Percentiles rank a stretch among this genome's conserved stretches.
Conservation (phyloP, 92 coral and sea anemone species). For the Siderastrea radians region DNA sequence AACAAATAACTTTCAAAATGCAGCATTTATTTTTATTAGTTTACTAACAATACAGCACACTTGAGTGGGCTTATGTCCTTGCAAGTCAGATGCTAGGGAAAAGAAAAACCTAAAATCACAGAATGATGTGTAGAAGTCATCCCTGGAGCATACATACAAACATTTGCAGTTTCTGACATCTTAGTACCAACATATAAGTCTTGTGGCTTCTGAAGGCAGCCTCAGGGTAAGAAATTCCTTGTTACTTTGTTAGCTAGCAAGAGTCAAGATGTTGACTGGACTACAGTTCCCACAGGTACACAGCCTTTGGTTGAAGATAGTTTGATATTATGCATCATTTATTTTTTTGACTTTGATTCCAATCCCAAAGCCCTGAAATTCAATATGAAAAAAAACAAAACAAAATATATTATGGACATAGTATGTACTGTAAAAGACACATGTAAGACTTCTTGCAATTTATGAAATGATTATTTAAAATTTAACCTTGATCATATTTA, state of each 20-base stretch:
- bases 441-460: too few species aligned
- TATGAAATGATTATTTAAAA: too few species aligned
- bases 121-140: neutral
- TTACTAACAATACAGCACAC: neutral
- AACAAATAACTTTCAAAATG: neutral
- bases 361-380: constrained; percentile 34
- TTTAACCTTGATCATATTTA: too few species aligned
- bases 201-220: neutral
- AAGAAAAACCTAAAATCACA: neutral
- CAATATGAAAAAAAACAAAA: neutral
- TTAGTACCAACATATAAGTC: neutral
- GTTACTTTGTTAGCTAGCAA: neutral
- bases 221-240: neutral
- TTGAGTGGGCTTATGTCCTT: neutral
- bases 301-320: neutral
- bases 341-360: constrained; percentile 2
- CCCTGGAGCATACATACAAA: neutral
- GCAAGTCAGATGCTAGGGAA: too few species aligned
- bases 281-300: neutral
- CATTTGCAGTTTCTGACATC: neutral
- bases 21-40: neutral
- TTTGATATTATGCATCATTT: neutral
- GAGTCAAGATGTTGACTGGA: neutral
- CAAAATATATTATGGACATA: neutral
- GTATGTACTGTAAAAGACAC: too few species aligned